Evolutionary conservation across 2,888 invertebrate genomes (phyloP).

Genomic region (Philereme transversata): DNA sequence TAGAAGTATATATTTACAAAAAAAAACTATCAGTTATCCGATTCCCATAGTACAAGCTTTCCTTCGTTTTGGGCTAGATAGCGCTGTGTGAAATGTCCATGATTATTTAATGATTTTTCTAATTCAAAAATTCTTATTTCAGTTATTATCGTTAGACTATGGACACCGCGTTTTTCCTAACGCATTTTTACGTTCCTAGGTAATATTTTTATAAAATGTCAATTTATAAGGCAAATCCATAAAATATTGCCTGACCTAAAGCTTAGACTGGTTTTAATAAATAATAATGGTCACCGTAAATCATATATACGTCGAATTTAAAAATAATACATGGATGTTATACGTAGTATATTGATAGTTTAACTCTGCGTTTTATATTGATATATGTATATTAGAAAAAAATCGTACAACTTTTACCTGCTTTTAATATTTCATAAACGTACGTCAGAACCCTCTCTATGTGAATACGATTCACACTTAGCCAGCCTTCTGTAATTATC

Average conservation of each 20-base stretch:
- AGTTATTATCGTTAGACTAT: no score
- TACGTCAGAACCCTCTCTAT: neutral
- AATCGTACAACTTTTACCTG: neutral
- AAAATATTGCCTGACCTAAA: neutral
- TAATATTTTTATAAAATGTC: neutral
- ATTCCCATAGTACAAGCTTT: no score
- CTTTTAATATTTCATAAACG: no score
- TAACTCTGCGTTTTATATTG: neutral
- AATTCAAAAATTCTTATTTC: no score
- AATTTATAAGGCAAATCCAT: neutral
- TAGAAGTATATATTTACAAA: no score
- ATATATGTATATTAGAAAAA: neutral
- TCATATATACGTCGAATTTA: conserved; percentile 12
- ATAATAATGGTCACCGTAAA: conserved; percentile 4
- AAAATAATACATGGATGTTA: neutral
- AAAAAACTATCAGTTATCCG: no score
- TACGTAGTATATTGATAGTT: no score
- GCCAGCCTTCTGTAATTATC: conserved; percentile 7
- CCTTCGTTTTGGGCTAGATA: no score
- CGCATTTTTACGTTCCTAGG: no score
- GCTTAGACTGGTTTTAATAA: neutral
- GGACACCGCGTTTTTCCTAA: no score
- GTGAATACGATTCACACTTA: conserved; percentile 6
- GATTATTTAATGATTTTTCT: no score
- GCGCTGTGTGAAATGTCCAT: no score